These are phyloP conservation scores for Chionodraco myersi DNA, from an alignment of 2,113 vertebrate species.

Conservation along the genomic window DNA sequence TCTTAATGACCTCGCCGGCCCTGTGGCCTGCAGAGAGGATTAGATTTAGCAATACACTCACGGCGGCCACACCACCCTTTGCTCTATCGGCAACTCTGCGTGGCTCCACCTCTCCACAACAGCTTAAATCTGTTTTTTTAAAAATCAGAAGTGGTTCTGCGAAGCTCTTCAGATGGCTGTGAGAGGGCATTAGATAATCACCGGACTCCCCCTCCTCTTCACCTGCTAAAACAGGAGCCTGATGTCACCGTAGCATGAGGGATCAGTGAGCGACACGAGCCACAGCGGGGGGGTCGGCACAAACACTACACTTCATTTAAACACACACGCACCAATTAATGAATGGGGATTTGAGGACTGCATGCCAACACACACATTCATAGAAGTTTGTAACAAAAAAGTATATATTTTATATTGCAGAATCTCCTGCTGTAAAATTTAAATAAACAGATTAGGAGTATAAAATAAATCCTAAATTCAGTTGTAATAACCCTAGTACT, in stretches of 20 bases:
- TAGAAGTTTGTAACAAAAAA: constrained; percentile 9
- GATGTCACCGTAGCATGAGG: constrained; percentile 78
- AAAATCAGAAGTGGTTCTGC: constrained; percentile 52
- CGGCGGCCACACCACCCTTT: not conserved
- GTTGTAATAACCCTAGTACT: not conserved
- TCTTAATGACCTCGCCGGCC: constrained; percentile 37
- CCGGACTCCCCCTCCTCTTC: constrained; percentile 51
- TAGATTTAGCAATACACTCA: constrained; percentile 50
- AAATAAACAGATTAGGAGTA: not conserved
- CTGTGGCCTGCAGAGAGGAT: constrained; percentile 43
- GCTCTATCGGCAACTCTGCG: constrained; percentile 15
- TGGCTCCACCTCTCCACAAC: constrained; percentile 35
- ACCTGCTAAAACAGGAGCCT: constrained; percentile 79
- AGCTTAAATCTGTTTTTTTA: constrained; percentile 52
- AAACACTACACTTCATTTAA: constrained; percentile 51
- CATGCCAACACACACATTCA: constrained; percentile 29
- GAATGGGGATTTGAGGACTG: constrained; percentile 20
- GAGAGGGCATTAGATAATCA: constrained; percentile 66
- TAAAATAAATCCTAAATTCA: not conserved
- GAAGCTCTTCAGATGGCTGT: constrained; percentile 44
- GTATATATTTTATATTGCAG: not conserved
- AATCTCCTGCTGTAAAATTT: not conserved
- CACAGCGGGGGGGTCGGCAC: constrained; percentile 42
- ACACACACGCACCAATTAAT: constrained; percentile 23
- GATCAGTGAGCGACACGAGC: constrained; percentile 75